These are phyloP conservation scores for Zapornia atra DNA, from an alignment of 2,113 vertebrate species.

Conservation along the genomic window DNA sequence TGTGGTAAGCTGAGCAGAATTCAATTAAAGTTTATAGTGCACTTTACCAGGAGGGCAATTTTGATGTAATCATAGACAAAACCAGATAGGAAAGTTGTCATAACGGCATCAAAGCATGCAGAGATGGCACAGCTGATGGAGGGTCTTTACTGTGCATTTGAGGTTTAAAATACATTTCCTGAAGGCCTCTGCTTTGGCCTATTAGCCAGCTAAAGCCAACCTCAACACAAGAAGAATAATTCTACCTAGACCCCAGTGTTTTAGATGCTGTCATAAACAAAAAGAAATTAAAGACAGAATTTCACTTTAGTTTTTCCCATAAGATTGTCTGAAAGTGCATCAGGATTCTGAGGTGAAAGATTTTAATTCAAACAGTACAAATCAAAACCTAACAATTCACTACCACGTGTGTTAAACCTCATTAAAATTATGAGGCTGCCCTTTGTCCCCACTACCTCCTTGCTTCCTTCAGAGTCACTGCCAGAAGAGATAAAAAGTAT, in stretches of 20 bases:
- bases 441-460: background rate
- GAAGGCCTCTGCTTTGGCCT: background rate
- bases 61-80: slow-evolving; percentile 30
- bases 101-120: background rate
- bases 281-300: background rate
- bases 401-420: background rate
- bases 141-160: background rate
- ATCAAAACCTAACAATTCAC: background rate
- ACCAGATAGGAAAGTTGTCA: background rate
- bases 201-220: background rate
- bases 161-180: background rate
- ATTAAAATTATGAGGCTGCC: background rate
- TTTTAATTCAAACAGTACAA: background rate
- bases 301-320: background rate
- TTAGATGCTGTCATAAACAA: background rate
- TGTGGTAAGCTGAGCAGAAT: background rate
- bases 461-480: background rate
- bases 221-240: background rate
- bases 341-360: background rate
- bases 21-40: slow-evolving; percentile 13
- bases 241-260: background rate
- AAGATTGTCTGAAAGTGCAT: background rate
- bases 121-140: background rate
- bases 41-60: slow-evolving; percentile 2
- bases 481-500: background rate